These are phyloP conservation scores for Margarornis squamiger DNA, from an alignment of 2,797 vertebrate genomes.

Conservation along the genomic window DNA sequence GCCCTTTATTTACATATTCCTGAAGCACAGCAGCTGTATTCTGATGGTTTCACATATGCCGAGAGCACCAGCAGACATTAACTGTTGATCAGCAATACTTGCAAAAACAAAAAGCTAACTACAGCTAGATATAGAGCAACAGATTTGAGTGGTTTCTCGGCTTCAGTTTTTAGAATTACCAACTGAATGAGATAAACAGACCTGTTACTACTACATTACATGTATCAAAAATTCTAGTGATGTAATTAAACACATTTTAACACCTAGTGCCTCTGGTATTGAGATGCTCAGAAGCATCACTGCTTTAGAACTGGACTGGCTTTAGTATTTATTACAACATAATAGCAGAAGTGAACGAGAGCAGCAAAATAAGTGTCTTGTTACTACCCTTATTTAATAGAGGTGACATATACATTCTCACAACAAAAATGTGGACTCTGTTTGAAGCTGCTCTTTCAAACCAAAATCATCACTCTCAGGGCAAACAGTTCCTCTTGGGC, in stretches of 20 bases:
- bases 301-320: not conserved
- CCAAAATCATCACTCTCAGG: not conserved
- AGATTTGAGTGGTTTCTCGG: not conserved
- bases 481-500: not conserved
- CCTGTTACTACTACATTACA: not conserved
- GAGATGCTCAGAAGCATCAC: not conserved
- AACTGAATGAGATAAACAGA: not conserved
- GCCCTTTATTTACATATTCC: not conserved
- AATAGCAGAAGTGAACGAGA: not conserved
- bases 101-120: not conserved
- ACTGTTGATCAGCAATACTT: not conserved
- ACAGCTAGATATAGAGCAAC: not conserved
- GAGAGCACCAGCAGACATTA: not conserved
- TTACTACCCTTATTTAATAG: not conserved
- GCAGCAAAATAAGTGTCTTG: not conserved
- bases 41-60: not conserved
- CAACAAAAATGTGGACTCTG: not conserved
- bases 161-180: not conserved
- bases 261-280: not conserved
- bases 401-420: not conserved
- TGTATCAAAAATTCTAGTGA: not conserved
- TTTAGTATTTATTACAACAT: not conserved
- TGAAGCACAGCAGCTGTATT: not conserved
- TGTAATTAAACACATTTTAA: not conserved
- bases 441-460: not conserved